Evolutionary conservation across 2,888 invertebrate species (phyloP).

Genomic region (Drosophila tripunctata): DNA sequence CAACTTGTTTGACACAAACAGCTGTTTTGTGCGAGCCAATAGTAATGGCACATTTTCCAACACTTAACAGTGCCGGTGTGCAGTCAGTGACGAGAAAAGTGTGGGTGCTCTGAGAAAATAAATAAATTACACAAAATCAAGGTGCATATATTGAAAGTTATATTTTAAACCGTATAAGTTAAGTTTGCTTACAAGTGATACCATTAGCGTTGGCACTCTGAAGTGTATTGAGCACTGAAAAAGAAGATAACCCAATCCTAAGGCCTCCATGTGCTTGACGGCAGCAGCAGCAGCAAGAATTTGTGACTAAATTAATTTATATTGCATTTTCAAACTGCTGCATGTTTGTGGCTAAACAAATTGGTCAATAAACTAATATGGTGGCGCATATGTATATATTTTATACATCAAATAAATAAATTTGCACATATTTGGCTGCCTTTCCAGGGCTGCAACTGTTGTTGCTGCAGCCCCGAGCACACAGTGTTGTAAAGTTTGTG

Average conservation of each 20-base stretch:
- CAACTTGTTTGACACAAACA: conserved; percentile 21
- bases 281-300: background rate
- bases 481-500: conserved; percentile 30
- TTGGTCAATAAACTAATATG: too few species aligned
- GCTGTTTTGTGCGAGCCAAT: conserved; percentile 21
- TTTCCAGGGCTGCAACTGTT: background rate
- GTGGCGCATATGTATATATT: background rate
- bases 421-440: background rate
- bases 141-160: conserved; percentile 21
- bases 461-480: conserved; percentile 25
- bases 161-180: background rate
- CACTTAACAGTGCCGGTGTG: conserved; percentile 51
- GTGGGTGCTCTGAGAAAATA: conserved; percentile 34
- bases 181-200: background rate
- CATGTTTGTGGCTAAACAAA: background rate
- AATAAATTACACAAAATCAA: conserved; percentile 19
- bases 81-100: conserved; percentile 27
- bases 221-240: background rate
- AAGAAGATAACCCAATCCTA: conserved; percentile 7
- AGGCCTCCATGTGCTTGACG: conserved; percentile 34
- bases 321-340: background rate
- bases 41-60: background rate
- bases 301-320: background rate
- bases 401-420: too few species aligned
- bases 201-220: background rate